phyloP scores from a whole-genome alignment of 2,888 invertebrate genomes.

The Acanthosepion pharaonis region DNA sequence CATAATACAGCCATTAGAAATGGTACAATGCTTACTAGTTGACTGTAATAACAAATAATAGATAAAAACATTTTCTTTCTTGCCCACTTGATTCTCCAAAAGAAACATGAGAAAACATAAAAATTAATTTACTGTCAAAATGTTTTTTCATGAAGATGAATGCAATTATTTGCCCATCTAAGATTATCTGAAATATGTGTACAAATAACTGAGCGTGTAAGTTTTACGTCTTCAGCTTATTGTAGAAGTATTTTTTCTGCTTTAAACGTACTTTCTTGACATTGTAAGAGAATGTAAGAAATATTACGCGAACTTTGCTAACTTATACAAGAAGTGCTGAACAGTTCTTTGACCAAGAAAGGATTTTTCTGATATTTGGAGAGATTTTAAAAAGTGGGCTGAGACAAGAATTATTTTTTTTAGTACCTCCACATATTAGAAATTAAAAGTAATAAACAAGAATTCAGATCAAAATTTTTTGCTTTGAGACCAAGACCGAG shows the following conservation, averaged over 20 bases:
- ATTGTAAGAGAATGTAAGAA: neutral
- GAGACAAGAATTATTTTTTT: no score
- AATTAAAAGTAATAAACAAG: no score
- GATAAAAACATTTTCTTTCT: neutral
- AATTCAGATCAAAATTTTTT: no score
- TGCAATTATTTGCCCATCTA: neutral
- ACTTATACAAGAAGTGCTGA: no score
- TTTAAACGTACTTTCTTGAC: neutral
- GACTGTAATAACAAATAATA: neutral
- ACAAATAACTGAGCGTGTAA: neutral
- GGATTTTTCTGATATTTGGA: no score
- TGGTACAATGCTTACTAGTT: neutral
- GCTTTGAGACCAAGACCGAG: no score
- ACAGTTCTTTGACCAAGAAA: no score
- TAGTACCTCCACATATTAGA: no score
- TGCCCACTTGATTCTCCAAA: neutral
- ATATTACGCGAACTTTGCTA: neutral
- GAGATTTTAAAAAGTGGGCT: no score
- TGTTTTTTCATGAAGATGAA: neutral
- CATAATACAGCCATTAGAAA: neutral
- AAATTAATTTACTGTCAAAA: constrained; percentile 9
- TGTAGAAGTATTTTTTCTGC: neutral
- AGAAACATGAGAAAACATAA: neutral
- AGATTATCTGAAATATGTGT: neutral
- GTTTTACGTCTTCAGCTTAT: neutral